Evolutionary conservation across 64 coral and sea anemone species (phyloP), one percentile per base, ranked within the genome.

Genomic region (Orbicella faveolata): DNA sequence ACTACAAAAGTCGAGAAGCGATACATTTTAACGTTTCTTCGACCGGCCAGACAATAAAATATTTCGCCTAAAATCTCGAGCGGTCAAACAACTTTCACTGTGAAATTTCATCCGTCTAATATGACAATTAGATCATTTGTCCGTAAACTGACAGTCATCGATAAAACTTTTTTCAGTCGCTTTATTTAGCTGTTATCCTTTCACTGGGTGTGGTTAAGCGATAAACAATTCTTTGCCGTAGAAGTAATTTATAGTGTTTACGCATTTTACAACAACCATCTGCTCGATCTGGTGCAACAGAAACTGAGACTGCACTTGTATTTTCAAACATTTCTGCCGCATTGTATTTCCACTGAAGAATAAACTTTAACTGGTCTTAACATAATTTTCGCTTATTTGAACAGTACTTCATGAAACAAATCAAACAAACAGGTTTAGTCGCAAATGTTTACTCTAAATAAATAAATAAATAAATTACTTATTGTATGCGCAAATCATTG

Each of bases 131-230:
- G 82, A 72, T 85, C 82, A 85, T 52, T 85, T 30, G 23, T 41
- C 63, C 82, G 53, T 85, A 30, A 52, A 51, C 65, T 85, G 65
- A 52, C 67, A 85, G 9, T 85, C 13, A 4, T 73, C 82, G 1
- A 25, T 26, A 70, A 23, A 70, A 83, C 20, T 72, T 70, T 52
- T 14, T 72, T 52, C 37, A 72, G 18, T n/a, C 39, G 36, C 82
- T 85, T 72, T 72, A 72, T 85, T 85, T 85, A 72, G 64, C 21
- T 73, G 64, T 84, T 83, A 83, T 63, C 21, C 63, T 70, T 68
- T 34, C 6, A 4, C 16, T n/a, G 82, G 82, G 82, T n/a, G 82
- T 85, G 82, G 63, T 52, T 37, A 0, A 25, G 37, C 18, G 18
- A n/a, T 8, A 70, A 72, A 85, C 34, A 72, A n/a, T 7, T 52